A percentile compares a stretch with the other conserved stretches of the same genome.
phyloP scores from a whole-genome alignment of 2,797 vertebrate species.

The Cyclura pinguis region DNA sequence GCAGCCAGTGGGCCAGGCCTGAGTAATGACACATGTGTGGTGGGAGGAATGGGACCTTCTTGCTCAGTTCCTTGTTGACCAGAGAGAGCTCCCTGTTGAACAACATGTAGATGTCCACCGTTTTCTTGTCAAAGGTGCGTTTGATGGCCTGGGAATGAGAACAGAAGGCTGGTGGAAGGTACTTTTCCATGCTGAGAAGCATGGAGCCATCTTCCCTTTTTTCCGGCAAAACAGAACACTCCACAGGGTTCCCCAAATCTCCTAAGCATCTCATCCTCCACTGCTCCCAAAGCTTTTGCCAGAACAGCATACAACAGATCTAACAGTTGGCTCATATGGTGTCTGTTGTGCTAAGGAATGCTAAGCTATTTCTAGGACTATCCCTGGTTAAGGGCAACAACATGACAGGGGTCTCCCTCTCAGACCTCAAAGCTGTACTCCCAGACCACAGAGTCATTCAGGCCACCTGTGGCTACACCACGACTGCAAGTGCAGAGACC shows the following conservation, averaged over 20 bases:
- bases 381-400: not conserved
- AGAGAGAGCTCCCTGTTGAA: slow-evolving; percentile 79
- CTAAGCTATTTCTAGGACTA: not conserved
- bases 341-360: no score
- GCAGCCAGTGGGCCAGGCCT: slow-evolving; percentile 80
- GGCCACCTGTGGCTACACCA: no score
- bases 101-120: slow-evolving; percentile 76
- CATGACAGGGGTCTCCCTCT: no score
- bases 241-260: not conserved
- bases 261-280: no score
- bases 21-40: slow-evolving; percentile 80
- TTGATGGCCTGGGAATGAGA: slow-evolving; percentile 76
- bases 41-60: slow-evolving; percentile 51
- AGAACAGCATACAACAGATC: not conserved
- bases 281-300: not conserved
- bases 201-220: not conserved
- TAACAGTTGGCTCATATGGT: not conserved
- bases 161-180: fast-evolving
- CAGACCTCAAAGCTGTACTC: not conserved
- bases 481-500: not conserved
- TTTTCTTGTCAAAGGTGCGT: slow-evolving; percentile 80
- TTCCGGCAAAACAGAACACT: no score
- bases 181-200: no score
- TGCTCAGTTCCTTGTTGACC: slow-evolving; percentile 79
- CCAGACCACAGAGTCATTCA: not conserved